phyloP scores from a whole-genome alignment of 1,140 invertebrate species.

The Pollicipes pollicipes region DNA sequence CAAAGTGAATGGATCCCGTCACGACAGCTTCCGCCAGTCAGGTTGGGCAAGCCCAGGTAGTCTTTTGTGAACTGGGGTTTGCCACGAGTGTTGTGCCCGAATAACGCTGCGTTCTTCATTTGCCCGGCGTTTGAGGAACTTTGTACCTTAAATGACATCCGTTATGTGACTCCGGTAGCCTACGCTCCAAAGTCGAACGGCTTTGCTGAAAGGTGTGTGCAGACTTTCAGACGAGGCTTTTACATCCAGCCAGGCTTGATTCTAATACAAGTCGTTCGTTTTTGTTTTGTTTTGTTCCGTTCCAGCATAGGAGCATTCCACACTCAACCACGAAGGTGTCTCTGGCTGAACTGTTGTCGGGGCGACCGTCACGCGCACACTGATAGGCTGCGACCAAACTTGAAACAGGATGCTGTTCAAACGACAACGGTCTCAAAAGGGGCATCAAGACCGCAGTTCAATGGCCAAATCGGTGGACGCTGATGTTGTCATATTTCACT shows the following conservation, averaged over 20 bases:
- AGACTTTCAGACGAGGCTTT: not conserved
- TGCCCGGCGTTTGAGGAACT: not conserved
- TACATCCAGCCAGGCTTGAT: not conserved
- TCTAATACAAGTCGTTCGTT: not conserved
- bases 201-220: not conserved
- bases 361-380: too few relatives aligned
- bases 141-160: not conserved
- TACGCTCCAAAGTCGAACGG: not conserved
- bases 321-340: not conserved
- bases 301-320: not conserved
- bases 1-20: constrained; percentile 33
- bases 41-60: constrained; percentile 1
- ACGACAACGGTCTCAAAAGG: too few relatives aligned
- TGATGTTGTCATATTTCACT: too few relatives aligned
- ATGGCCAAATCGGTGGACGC: too few relatives aligned
- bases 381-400: too few relatives aligned
- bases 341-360: not conserved
- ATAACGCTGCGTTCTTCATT: not conserved
- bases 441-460: too few relatives aligned
- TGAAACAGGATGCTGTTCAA: too few relatives aligned
- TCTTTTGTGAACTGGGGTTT: constrained; percentile 6
- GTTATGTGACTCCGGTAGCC: not conserved
- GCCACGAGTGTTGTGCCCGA: not conserved
- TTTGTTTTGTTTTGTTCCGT: too few relatives aligned
- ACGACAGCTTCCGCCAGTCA: not conserved